Evolutionary conservation across 1,140 invertebrate genomes (phyloP).

Genomic region (Anastrepha ludens): DNA sequence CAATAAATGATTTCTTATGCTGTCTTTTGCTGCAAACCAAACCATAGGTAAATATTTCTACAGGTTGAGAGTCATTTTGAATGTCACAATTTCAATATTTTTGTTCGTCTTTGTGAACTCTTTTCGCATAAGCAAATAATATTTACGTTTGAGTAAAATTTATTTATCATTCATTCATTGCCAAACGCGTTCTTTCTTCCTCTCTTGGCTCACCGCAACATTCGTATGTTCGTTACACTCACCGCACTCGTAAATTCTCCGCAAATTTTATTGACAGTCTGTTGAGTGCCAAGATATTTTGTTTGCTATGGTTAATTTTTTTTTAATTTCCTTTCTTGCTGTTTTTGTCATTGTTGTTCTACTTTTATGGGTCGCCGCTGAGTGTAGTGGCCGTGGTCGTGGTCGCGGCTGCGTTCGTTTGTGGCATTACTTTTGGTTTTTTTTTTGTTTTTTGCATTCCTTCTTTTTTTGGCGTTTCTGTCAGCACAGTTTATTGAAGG

Average conservation of each 20-base stretch:
- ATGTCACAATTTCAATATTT: not conserved
- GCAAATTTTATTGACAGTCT: not conserved
- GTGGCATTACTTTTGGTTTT: too few species aligned
- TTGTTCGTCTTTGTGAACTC: not conserved
- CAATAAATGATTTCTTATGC: constrained; percentile 15
- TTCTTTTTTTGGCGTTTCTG: not conserved
- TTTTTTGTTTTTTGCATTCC: too few species aligned
- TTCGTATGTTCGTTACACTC: not conserved
- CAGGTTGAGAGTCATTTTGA: not conserved
- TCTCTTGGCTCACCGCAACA: not conserved
- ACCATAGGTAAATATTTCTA: not conserved
- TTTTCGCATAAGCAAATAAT: not conserved
- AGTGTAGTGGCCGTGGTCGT: not conserved
- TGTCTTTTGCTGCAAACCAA: not conserved
- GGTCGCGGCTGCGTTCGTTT: not conserved
- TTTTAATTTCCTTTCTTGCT: not conserved
- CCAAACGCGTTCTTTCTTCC: not conserved
- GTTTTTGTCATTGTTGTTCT: not conserved
- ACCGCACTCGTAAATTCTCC: not conserved
- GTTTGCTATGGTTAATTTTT: not conserved
- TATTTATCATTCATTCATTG: constrained; percentile 43
- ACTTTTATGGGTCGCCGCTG: not conserved
- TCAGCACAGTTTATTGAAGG: not conserved
- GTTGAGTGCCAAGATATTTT: constrained; percentile 8
- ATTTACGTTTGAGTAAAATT: constrained; percentile 17